Base-by-base conservation (phyloP, 2,888 invertebrate species). In the Phorcus lineatus region DNA sequence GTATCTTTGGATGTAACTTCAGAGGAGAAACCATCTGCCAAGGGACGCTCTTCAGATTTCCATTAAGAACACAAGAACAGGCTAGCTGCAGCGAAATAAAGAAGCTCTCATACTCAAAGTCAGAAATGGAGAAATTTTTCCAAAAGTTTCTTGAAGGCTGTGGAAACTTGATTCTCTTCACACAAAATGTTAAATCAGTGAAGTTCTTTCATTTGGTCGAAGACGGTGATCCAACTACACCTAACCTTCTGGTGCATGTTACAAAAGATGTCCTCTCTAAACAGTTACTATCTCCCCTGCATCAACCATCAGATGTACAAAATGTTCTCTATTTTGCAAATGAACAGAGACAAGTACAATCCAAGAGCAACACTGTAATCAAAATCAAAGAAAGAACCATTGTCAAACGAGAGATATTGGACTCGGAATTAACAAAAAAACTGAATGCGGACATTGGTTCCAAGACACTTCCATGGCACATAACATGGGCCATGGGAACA, bases 21-120 rank as follows among this genome's bases (percentile, higher is more conserved):
- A 70, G 24, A 28, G 22, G 24, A 53, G 76, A 83, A 9, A 31
- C 62, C 13, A 52, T 70, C 16, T 90, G 84, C 80, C 76, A 85
- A 40, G 92, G 90, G 7, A 92, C 92, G 4, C 83, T 92, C 40
- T 91, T 92, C 80, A 81, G 92, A 36, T 86, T 92, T 62, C 92
- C 92, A 9, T 85, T 92, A 19, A 80, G 92, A 78, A 92, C 90
- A 28, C 74, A 66, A 22, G 57, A 79, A 11, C 90, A 91, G 78
- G 90, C 91, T 7, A 62, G 78, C 9, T 74, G 74, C 36, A 92
- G 91, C 83, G 87, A 91, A 78, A 91, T 92, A 40, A 88, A 88
- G 74, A 67, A 80, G 11, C 66, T 86, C n/a, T 83, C 85, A 77
- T 92, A 92, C 78, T 83, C 86, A 36, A 81, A 82, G 19, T 66